phyloP scores from a whole-genome alignment of 2,113 vertebrate species.

The Octodon degus region DNA sequence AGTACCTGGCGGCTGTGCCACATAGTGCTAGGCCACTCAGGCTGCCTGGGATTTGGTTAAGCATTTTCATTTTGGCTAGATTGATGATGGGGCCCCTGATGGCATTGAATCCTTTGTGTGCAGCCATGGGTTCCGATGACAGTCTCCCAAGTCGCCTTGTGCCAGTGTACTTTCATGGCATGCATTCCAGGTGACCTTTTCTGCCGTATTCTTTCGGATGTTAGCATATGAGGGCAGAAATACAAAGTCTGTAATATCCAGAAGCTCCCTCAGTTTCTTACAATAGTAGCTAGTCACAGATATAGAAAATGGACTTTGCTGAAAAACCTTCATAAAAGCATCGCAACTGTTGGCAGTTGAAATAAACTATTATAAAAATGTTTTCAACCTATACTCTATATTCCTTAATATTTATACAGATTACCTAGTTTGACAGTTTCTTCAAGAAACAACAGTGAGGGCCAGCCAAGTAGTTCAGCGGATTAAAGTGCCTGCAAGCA shows the following conservation, averaged over 20 bases:
- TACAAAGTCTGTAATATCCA: neutral
- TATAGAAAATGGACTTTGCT: neutral
- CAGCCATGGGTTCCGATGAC: neutral
- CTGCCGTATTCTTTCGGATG: neutral
- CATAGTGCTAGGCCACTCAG: neutral
- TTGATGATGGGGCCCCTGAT: neutral
- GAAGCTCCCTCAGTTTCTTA: neutral
- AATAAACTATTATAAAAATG: neutral
- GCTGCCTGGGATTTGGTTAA: neutral
- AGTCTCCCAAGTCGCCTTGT: neutral
- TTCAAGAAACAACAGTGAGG: neutral
- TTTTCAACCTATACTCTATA: neutral
- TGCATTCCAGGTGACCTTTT: neutral
- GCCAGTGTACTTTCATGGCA: neutral
- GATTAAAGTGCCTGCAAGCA: too few species aligned
- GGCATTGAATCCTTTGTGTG: neutral
- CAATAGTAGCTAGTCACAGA: neutral
- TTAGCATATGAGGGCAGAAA: neutral
- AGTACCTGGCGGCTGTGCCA: neutral
- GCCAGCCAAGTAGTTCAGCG: too few species aligned
- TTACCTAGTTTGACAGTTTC: neutral
- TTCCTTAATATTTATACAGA: neutral
- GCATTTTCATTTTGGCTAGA: neutral
- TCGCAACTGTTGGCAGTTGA: neutral
- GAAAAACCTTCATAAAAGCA: constrained; percentile 25